Percentiles rank a stretch among this genome's conserved stretches.
phyloP scores from a whole-genome alignment of 2,113 vertebrate genomes.

The Danio rerio region GRCz12tu NC_133186.1:2924501-2925000 shows the following conservation, averaged over 20 bases:
- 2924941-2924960: constrained; percentile 3
- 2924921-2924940: constrained; percentile 44
- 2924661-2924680: too few species aligned
- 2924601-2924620: too few species aligned
- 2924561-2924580: too few species aligned
- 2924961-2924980: constrained; percentile 3
- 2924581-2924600: too few species aligned
- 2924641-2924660: too few species aligned
- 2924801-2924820: not conserved
- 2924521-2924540: too few species aligned
- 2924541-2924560: too few species aligned
- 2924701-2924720: not conserved
- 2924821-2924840: not conserved
- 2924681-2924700: too few species aligned
- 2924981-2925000: constrained; percentile 13
- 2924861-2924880: not conserved
- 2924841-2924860: not conserved
- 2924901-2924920: constrained; percentile 35
- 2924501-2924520: too few species aligned
- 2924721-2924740: not conserved
- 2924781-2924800: not conserved
- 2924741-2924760: not conserved
- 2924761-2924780: not conserved
- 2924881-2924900: not conserved
- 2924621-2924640: too few species aligned